Percentiles rank a stretch among this genome's conserved stretches.
phyloP scores from a whole-genome alignment of 2,888 invertebrate genomes.

The Eupithecia inturbata region DNA sequence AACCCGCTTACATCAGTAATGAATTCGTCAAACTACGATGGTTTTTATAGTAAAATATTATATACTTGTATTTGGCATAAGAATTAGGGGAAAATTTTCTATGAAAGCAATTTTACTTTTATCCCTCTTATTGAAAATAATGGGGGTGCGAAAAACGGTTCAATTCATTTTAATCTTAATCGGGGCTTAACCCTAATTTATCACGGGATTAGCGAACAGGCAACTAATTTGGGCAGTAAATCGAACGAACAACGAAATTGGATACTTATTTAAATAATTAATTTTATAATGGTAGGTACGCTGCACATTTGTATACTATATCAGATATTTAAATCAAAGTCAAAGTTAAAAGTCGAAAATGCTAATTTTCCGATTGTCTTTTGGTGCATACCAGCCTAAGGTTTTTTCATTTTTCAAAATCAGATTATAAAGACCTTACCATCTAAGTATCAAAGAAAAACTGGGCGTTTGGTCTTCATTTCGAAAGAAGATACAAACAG shows the following conservation, averaged over 20 bases:
- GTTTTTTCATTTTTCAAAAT: too few relatives aligned
- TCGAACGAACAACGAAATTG: not conserved
- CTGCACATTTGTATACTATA: not conserved
- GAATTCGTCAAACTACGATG: too few relatives aligned
- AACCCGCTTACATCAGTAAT: too few relatives aligned
- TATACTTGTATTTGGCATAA: too few relatives aligned
- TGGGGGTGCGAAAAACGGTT: not conserved
- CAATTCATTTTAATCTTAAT: not conserved
- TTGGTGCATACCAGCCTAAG: too few relatives aligned
- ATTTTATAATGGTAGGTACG: not conserved
- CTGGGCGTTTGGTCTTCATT: not conserved
- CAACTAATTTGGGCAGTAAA: not conserved
- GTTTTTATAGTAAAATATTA: too few relatives aligned
- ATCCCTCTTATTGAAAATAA: conserved; percentile 2
- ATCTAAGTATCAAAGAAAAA: not conserved
- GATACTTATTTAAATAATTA: not conserved
- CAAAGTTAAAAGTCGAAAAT: too few relatives aligned
- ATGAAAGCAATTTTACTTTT: not conserved
- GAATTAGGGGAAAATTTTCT: not conserved
- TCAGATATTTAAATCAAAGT: too few relatives aligned
- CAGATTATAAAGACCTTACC: not conserved
- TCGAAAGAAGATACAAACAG: not conserved
- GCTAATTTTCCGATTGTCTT: too few relatives aligned
- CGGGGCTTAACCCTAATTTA: conserved; percentile 1
- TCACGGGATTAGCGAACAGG: conserved; percentile 5